These are phyloP conservation scores for Pipa parva DNA, from an alignment of 2,113 vertebrate genomes.

Conservation along the genomic window DNA sequence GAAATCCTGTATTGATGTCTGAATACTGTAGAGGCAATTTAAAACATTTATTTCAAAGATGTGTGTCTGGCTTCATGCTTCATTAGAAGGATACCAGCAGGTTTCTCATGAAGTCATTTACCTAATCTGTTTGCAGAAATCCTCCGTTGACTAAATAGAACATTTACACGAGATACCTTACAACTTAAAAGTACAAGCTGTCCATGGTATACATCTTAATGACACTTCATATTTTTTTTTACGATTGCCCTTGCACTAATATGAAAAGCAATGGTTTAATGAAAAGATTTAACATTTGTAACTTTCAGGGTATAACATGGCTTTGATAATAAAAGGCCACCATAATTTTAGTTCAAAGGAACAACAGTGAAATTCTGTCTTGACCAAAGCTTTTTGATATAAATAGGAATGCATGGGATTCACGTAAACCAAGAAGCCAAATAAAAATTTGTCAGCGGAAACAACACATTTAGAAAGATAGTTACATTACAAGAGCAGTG, in stretches of 20 bases:
- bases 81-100: slow-evolving; percentile 58
- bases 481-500: too few relatives aligned
- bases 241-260: slow-evolving; percentile 48
- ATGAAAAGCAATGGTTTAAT: slow-evolving; percentile 21
- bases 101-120: slow-evolving; percentile 57
- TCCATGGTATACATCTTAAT: slow-evolving; percentile 53
- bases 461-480: too few relatives aligned
- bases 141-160: slow-evolving; percentile 56
- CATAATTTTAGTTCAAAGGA: slow-evolving; percentile 25
- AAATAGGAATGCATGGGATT: too few relatives aligned
- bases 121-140: slow-evolving; percentile 60
- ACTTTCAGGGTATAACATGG: slow-evolving; percentile 9
- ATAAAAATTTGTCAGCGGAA: too few relatives aligned
- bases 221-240: slow-evolving; percentile 55
- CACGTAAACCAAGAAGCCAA: too few relatives aligned
- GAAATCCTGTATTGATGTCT: slow-evolving; percentile 55
- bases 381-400: too few relatives aligned
- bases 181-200: slow-evolving; percentile 59
- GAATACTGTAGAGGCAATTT: slow-evolving; percentile 57
- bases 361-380: too few relatives aligned
- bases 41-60: slow-evolving; percentile 52
- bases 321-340: slow-evolving; percentile 24
- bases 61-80: slow-evolving; percentile 51
- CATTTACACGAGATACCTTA: slow-evolving; percentile 62
- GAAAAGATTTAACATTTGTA: slow-evolving; percentile 25